Evolutionary conservation across 2,113 vertebrate genomes (phyloP), one percentile per base, ranked within the genome.

Genomic region (Melospiza melodia): DNA sequence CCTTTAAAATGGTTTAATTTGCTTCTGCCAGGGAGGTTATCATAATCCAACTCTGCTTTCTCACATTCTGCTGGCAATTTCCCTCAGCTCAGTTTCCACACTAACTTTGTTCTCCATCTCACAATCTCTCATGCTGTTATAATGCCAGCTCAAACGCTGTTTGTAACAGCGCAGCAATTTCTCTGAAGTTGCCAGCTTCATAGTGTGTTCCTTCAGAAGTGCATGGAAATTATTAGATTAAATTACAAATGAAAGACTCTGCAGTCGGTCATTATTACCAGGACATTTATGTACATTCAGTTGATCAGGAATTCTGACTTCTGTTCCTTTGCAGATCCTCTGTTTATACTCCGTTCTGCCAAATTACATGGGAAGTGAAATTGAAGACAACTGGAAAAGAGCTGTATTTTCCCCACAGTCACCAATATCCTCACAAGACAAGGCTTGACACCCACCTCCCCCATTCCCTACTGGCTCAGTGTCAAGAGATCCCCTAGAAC

Each of bases 221-320:
- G 71, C 91, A 96, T 55, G 68, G 94, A 98, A 98, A 98, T 98
- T 97, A 98, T 98, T 96, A 98, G 95, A 97, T 98, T 97, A 97
- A 97, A 94, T 97, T 97, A 97, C 96, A 96, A 97, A 97, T 94
- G 90, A 97, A 97, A 97, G 96, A 72, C 96, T 90, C 96, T 49
- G 85, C 94, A 80, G 97, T 89, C 59, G 96, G 97, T 90, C 78
- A 78, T 92, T 95, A 89, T 90, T 81, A 95, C 95, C 30, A 61
- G 74, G 87, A 86, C 94, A 72, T 94, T 95, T 90, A 85, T 46
- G 69, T 52, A 91, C 54, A 87, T 84, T 71, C 84, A 51, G 87
- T 35, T 95, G 93, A 97, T 96, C 31, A 1, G 43, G 73, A 80
- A 76, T 95, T 94, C 74, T 85, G 71, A 92, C 83, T 83, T 76